phyloP scores from a whole-genome alignment of 2,888 invertebrate genomes.

The Listrodromus nycthemerus region DNA sequence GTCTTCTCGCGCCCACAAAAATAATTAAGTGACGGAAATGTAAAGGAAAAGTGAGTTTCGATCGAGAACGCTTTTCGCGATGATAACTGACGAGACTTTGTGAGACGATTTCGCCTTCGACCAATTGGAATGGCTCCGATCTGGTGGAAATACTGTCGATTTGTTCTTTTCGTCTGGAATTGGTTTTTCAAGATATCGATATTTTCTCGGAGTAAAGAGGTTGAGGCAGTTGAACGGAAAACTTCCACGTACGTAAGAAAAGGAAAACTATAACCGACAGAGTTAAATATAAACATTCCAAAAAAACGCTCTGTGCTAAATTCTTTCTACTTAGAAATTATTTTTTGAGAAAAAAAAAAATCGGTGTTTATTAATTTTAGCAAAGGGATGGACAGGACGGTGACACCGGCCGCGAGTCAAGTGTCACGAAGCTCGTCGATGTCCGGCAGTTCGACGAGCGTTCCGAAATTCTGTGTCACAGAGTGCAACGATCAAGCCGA shows the following conservation, averaged over 20 bases:
- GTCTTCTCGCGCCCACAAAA: neutral
- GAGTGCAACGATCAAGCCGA: slow-evolving; percentile 79
- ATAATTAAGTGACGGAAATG: neutral
- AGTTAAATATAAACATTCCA: neutral
- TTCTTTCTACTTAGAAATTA: neutral
- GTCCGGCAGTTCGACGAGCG: slow-evolving; percentile 54
- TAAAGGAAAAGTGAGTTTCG: neutral
- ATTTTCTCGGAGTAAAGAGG: slow-evolving; percentile 40
- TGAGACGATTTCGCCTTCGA: slow-evolving; percentile 16
- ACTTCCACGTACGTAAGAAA: slow-evolving; percentile 45
- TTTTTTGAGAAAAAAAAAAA: slow-evolving; percentile 3
- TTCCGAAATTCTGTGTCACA: slow-evolving; percentile 78
- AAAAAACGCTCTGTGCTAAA: neutral
- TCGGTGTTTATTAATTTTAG: slow-evolving; percentile 48
- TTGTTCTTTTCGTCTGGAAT: slow-evolving; percentile 65
- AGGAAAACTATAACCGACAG: neutral
- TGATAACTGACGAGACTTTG: slow-evolving; percentile 7
- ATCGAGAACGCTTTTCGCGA: neutral
- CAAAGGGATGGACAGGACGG: slow-evolving; percentile 49
- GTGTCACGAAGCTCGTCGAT: slow-evolving; percentile 53
- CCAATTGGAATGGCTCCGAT: slow-evolving; percentile 47
- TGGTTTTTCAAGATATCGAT: slow-evolving; percentile 56
- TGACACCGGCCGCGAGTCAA: slow-evolving; percentile 20
- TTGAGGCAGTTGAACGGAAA: slow-evolving; percentile 22
- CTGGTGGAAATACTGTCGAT: slow-evolving; percentile 61